Percentiles rank a stretch among this genome's conserved stretches.
Evolutionary conservation across 2,113 vertebrate genomes (phyloP).

Genomic region (Irena cyanogastra): DNA sequence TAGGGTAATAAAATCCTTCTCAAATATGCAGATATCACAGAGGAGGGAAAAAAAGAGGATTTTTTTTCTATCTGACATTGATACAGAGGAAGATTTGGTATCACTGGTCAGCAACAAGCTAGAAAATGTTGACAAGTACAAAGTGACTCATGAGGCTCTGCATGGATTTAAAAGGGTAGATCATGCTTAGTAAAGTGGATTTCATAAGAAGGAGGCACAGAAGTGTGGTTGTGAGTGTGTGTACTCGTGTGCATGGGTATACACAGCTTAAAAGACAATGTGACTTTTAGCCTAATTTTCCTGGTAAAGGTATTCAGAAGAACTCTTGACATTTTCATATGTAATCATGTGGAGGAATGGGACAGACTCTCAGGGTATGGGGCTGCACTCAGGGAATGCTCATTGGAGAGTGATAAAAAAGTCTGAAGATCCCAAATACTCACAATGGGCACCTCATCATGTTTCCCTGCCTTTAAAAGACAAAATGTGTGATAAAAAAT

Average conservation of each 20-base stretch:
- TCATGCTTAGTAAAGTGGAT: background rate
- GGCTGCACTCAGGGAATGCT: background rate
- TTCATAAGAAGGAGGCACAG: background rate
- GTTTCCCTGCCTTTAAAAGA: background rate
- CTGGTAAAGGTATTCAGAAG: background rate
- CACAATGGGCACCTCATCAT: background rate
- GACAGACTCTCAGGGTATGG: background rate
- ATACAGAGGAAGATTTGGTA: background rate
- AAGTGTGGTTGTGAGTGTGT: background rate
- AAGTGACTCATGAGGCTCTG: background rate
- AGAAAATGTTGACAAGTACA: background rate
- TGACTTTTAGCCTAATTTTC: background rate
- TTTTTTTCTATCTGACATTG: background rate
- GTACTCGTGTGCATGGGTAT: rapidly evolving
- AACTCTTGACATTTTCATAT: background rate
- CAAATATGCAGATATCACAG: background rate
- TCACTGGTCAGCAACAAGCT: background rate
- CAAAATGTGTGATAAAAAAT: background rate
- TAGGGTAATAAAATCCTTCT: background rate
- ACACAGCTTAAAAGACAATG: background rate
- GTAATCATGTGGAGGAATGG: background rate
- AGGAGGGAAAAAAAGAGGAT: background rate
- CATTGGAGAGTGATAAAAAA: rapidly evolving
- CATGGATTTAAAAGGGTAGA: background rate
- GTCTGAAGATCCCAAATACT: background rate